Base-by-base conservation (phyloP, 2,797 vertebrate species). In the Esox masquinongy region DNA sequence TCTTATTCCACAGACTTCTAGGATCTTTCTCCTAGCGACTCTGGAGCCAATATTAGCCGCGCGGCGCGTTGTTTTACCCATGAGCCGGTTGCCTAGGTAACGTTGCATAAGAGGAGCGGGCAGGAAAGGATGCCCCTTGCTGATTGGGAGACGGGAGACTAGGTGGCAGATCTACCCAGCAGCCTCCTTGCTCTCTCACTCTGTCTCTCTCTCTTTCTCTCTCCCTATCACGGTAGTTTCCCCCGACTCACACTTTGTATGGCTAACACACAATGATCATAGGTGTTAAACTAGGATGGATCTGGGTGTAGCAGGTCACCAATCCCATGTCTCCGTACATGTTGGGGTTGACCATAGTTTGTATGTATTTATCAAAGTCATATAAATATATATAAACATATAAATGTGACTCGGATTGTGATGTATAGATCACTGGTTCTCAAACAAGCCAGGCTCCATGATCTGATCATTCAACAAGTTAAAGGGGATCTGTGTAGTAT, bases 21-120 rank as follows among this genome's bases (percentile, higher is more conserved):
- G 78, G 90, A 92, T 92, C 87, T 88, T n/a, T 92, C 89, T 89
- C 86, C 88, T 85, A 79, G 87, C 84, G 83, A 90, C 87, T 88
- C 89, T 74, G 84, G 88, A 93, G 92, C 92, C 93, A 94, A 94
- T 91, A 93, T 94, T 94, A 94, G 92, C 92, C 90, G 87, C 76
- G 87, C 88, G 78, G 86, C 61, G 83, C 86, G 88, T 93, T 92
- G 91, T 92, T 93, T 93, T 92, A 92, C 93, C 93, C 92, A 88
- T 88, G 92, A 93, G 92, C 89, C 84, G 77, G 93, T 95, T 95
- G 93, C 93, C 93, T 88, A 89, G 93, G 93, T 91, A 94, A 94
- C 93, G 50, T 93, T 94, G 92, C 91, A 92, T 94, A 94, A 94
- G 88, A 90, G 87, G 90, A 90, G 88, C 90, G 81, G 90, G 83